These are phyloP conservation scores for Galerucella calmariensis DNA, from an alignment of 2,888 invertebrate species.

Conservation along the genomic window DNA sequence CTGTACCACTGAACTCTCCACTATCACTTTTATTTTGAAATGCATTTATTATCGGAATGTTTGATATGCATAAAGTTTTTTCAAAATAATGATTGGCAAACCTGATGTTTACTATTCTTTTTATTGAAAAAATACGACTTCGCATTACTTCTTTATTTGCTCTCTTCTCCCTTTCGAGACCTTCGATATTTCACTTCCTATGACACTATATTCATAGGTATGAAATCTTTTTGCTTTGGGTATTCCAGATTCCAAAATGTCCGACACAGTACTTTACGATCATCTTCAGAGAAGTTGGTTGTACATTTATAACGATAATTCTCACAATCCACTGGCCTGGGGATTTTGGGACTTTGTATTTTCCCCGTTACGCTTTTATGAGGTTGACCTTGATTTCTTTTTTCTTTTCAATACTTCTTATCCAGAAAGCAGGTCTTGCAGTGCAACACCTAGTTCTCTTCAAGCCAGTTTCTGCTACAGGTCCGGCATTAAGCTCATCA, in stretches of 20 bases:
- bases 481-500: neutral
- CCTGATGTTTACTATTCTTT: neutral
- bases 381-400: slow-evolving; percentile 10
- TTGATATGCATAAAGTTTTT: slow-evolving; percentile 22
- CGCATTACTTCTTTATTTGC: slow-evolving; percentile 3
- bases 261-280: slow-evolving; percentile 18
- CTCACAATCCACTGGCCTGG: slow-evolving; percentile 16
- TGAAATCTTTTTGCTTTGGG: slow-evolving; percentile 20
- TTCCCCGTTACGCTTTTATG: slow-evolving; percentile 11
- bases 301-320: slow-evolving; percentile 24
- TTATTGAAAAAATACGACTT: neutral
- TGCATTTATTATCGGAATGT: slow-evolving; percentile 24
- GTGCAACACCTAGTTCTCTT: neutral
- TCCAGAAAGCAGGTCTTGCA: neutral
- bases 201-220: neutral
- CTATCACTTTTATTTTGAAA: slow-evolving; percentile 30
- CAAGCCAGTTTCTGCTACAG: neutral
- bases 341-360: slow-evolving; percentile 13
- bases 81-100: neutral
- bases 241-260: slow-evolving; percentile 23
- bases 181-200: slow-evolving; percentile 19
- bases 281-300: slow-evolving; percentile 12
- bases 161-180: slow-evolving; percentile 12
- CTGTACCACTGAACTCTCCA: slow-evolving; percentile 20
- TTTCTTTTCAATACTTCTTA: slow-evolving; percentile 13